Base-by-base conservation (phyloP, 1,140 invertebrate species). In the Eurosta solidaginis region DNA sequence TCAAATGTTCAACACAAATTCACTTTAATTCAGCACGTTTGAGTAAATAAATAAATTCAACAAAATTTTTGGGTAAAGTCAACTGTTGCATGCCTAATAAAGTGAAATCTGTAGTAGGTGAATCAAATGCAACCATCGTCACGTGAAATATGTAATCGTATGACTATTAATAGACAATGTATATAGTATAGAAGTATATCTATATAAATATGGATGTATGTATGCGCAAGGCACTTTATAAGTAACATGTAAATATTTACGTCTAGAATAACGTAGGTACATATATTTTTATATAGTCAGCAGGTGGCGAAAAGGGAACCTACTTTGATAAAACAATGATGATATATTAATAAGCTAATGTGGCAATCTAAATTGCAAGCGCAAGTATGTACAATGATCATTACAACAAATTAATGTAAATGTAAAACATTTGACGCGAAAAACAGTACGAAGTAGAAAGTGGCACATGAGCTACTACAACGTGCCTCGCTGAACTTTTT, bases 391-490 rank as follows among this genome's bases (percentile, higher is more conserved):
- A 63, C 22, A 20, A 63, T 14, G 12, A 3, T 3, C 29, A 27
- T 27, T 33, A 12, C 27, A 22, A 59, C 25, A 59, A 59, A 59
- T 59, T 59, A 1, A 59, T 54, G 25, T 12, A 54, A 54, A 29
- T 29, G n/a, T 29, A 59, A 59, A 17, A 12, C 2, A 59, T 59
- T 59, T 59, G 3, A 33, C 29, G 54, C 29, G 54, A 59, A 59
- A 29, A 68, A 68, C 40, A 29, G 59, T 33, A 40, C 59, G 40
- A 20, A 40, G 59, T 68, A 68, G 59, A 68, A 68, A 68, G 59
- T 68, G 59, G 33, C 59, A 68, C 59, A 68, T 40, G 33, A 68
- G 40, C 1, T n/a, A 4, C 59, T 20, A 14, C 6, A 20, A n/a
- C 29, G n/a, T 20, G 33, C 27, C 33, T 4, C 59, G 12, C 17